Evolutionary conservation across 2,888 invertebrate species (phyloP), one percentile per base, ranked within the genome.

Genomic region (Drosophila borborema): DNA sequence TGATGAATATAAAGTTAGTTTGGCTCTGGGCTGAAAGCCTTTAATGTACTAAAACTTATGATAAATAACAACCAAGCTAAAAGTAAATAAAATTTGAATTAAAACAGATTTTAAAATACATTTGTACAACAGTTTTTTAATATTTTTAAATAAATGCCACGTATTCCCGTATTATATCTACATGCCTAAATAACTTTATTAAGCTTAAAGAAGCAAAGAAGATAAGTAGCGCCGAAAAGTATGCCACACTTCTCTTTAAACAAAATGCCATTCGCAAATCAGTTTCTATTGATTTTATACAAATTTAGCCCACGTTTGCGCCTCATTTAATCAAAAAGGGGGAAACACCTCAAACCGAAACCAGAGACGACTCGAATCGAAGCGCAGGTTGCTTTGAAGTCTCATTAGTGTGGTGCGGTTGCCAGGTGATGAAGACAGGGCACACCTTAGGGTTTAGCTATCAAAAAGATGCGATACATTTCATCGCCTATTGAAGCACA

Each of bases 391-490:
- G 61, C 85, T 85, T 89, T 85, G 85, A 85, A 64, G 85, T 89
- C 89, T 85, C 85, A 89, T 85, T 85, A 85, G 86, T 77, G 61
- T 77, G 61, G 41, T 64, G 68, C 74, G 89, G 89, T 89, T 89
- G 85, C 85, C 84, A 85, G 89, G 85, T 83, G 89, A 89, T 54
- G 77, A 75, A 48, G 58, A 54, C 63, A 67, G 31, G 28, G n/a
- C 38, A 28, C 12, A 40, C 46, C 16, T 43, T 9, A 34, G 14
- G 55, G 49, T 38, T 23, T 45, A 46, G 55, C 51, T 56, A 3
- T 16, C 40, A n/a, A 55, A 54, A 46, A 46, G 54, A 71, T 54
- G 16, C 34, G 41, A 48, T 60, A 38, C 65, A 40, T 51, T 56
- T 20, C 18, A 45, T 18, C 45, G 20, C 20, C 45, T 20, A 60